phyloP scores from a whole-genome alignment of 2,113 vertebrate genomes.

The Romanogobio albipinnatus region DNA sequence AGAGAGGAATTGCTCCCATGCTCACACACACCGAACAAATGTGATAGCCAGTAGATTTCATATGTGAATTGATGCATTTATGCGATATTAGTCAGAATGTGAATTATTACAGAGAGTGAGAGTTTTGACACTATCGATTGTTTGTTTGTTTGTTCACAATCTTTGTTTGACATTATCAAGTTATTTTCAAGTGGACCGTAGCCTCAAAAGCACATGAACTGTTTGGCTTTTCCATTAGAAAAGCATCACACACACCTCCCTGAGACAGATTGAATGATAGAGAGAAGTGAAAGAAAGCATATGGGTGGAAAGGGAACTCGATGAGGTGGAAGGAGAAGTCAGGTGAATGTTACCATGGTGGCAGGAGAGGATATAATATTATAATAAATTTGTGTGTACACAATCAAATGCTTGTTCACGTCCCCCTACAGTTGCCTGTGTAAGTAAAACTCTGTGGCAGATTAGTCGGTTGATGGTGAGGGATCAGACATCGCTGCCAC shows the following conservation, averaged over 20 bases:
- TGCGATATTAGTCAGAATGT: neutral
- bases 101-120: neutral
- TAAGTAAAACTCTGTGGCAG: constrained; percentile 41
- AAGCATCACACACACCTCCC: neutral
- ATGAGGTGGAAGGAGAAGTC: constrained; percentile 37
- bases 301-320: neutral
- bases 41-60: neutral
- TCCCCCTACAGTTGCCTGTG: constrained; percentile 28
- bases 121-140: neutral
- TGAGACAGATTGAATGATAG: constrained; percentile 2
- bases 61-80: neutral
- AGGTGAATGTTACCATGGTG: constrained; percentile 48
- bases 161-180: constrained; percentile 25
- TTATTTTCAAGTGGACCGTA: neutral
- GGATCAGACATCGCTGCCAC: neutral
- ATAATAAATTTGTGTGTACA: constrained; percentile 28
- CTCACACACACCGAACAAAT: neutral
- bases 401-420: neutral
- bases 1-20: neutral
- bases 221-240: constrained; percentile 16
- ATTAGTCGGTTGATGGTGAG: constrained; percentile 33
- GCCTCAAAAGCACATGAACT: neutral
- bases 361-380: constrained; percentile 46
- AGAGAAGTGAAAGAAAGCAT: constrained; percentile 10
- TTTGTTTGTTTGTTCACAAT: neutral